phyloP scores from a whole-genome alignment of 2,888 invertebrate genomes.

The Ashinkailepas kermadecensis region DNA sequence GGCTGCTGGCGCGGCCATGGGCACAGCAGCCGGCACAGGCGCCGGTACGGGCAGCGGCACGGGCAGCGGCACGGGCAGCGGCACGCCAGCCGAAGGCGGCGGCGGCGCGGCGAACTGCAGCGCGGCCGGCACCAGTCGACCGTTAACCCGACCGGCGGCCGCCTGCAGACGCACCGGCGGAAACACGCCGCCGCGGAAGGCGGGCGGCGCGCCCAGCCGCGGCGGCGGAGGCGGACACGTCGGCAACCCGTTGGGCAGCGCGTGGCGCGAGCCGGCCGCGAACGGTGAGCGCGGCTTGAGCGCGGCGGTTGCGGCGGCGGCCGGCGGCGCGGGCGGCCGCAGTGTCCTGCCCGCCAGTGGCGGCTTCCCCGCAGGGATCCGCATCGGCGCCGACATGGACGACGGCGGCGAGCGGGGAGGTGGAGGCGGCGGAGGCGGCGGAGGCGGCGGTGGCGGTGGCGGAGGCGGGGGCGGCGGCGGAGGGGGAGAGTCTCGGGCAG shows the following conservation, averaged over 20 bases:
- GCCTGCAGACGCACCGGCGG: slow-evolving; percentile 17
- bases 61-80: not conserved
- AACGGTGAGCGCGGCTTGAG: slow-evolving; percentile 8
- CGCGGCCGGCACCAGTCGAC: not conserved
- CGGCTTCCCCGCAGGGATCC: not conserved
- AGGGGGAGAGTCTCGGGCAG: not conserved
- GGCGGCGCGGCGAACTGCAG: not conserved
- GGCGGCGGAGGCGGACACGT: slow-evolving; percentile 24
- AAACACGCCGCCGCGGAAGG: not conserved
- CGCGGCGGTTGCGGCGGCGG: not conserved
- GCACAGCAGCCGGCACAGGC: not conserved
- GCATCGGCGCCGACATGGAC: too few relatives aligned
- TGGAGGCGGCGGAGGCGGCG: not conserved
- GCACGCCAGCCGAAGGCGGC: not conserved
- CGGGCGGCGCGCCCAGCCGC: slow-evolving; percentile 15
- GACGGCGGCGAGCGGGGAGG: not conserved
- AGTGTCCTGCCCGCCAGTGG: not conserved
- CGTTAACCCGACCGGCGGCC: slow-evolving; percentile 5
- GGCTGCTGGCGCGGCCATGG: not conserved
- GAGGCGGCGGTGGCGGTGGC: not conserved
- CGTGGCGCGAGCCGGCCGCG: slow-evolving; percentile 14
- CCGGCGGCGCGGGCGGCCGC: not conserved
- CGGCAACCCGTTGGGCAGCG: slow-evolving; percentile 22
- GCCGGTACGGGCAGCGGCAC: not conserved
- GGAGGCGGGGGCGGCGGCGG: slow-evolving; percentile 1